Evolutionary conservation across 2,113 vertebrate species (phyloP), one percentile per base, ranked within the genome.

Genomic region (Rhinolophus ferrumequinum): DNA sequence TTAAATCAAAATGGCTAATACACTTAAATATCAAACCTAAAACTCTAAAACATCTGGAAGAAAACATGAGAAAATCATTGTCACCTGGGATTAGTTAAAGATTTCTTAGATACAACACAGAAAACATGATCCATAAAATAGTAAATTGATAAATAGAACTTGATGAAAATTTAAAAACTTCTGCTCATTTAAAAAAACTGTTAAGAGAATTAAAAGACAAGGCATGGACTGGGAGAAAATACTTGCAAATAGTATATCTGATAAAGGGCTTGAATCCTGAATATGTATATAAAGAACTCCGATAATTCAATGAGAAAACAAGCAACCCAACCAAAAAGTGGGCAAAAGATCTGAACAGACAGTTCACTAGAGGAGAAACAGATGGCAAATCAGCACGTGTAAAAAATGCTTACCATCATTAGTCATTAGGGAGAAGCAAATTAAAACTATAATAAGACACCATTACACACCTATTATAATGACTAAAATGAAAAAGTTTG

Each of bases 161-260:
- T 54, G 11, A 88, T 60, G 1, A 75, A 93, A 82, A 91, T 84
- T 81, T 80, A 33, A 84, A 93, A 76, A 85, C 30, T 86, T 95
- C 22, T 87, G 30, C 11, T 94, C 18, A 67, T 56, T 66, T 28
- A 93, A 93, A 70, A 70, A 38, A 94, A 50, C 2, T 91, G 13
- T 85, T 81, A 84, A 47, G 60, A 77, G n/a, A 94, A 93, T n/a
- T 88, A 86, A 76, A 95, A 95, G 15, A 94, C 6, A 92, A 96
- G 50, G 21, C 26, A 86, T 24, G 64, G 28, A 58, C 13, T 80
- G 2, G 6, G 58, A 95, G 14, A 94, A 94, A 76, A 80, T 81
- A 90, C 22, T 88, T 83, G 8, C 1, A 38, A 88, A 95, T 60
- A 88, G 38, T 67, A 60, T 52, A 81, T 66, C 22, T 84, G 26